These are phyloP conservation scores for Aricia agestis DNA, from an alignment of 1,140 invertebrate genomes.

Conservation along the genomic window DNA sequence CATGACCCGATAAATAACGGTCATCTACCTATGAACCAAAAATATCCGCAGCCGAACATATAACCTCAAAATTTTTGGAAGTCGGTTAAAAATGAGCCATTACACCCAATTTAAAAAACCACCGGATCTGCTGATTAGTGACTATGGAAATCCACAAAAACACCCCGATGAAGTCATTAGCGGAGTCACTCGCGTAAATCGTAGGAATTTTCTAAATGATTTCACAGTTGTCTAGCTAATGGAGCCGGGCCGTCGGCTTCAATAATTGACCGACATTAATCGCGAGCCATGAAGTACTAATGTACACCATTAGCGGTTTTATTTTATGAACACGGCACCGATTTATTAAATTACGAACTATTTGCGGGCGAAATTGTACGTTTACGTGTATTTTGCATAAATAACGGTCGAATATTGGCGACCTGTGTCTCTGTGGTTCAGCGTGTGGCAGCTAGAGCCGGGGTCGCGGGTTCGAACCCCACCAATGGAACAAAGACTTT, in stretches of 20 bases:
- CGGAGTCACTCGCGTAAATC: neutral
- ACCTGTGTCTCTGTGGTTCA: too few relatives aligned
- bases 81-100: too few relatives aligned
- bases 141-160: neutral
- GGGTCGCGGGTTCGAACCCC: too few relatives aligned
- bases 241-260: conserved; percentile 3
- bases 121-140: neutral
- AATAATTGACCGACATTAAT: conserved; percentile 11
- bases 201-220: conserved; percentile 15
- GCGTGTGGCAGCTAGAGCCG: too few relatives aligned
- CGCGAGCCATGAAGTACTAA: neutral
- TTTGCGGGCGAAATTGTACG: conserved; percentile 3
- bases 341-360: conserved; percentile 2
- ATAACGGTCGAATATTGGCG: neutral
- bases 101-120: neutral
- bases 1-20: too few relatives aligned
- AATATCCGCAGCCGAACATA: too few relatives aligned
- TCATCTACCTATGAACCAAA: too few relatives aligned
- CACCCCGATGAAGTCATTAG: conserved; percentile 4
- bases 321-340: conserved; percentile 10
- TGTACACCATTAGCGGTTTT: conserved; percentile 13
- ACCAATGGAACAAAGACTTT: too few relatives aligned
- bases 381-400: neutral
- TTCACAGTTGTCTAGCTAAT: conserved; percentile 15
- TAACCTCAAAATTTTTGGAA: too few relatives aligned